Evolutionary conservation across 2,888 invertebrate genomes (phyloP).

Genomic region (Eurytoma californica): DNA sequence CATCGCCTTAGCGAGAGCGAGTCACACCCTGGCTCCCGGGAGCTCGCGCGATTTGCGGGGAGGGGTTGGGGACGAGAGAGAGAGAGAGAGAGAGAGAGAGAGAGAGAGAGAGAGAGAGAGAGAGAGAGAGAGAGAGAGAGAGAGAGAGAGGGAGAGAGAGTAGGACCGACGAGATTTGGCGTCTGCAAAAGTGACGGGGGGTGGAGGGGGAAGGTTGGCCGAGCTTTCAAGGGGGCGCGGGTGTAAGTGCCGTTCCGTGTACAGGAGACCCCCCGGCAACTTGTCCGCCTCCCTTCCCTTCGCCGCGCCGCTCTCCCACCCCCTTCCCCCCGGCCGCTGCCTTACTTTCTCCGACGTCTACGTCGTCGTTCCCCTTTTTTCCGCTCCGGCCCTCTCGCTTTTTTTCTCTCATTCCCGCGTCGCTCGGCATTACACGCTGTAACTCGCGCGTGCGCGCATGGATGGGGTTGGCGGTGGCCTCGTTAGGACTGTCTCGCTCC

Average conservation of each 20-base stretch:
- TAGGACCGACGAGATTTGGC: conserved; percentile 33
- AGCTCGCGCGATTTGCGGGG: conserved; percentile 21
- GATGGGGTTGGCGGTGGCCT: neutral
- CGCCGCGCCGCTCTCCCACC: conserved; percentile 2
- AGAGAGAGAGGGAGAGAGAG: neutral
- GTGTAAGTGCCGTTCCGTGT: conserved; percentile 74
- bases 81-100: neutral
- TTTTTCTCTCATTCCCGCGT: neutral
- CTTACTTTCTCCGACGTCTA: conserved; percentile 6
- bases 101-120: too few relatives aligned
- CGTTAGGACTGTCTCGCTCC: neutral
- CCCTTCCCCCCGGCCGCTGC: neutral
- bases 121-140: too few relatives aligned
- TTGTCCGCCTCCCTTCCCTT: conserved; percentile 5
- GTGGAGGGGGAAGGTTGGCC: neutral
- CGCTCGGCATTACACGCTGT: conserved; percentile 31
- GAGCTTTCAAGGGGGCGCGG: conserved; percentile 57
- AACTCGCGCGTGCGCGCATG: conserved; percentile 7
- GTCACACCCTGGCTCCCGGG: conserved; percentile 20
- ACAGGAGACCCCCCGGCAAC: conserved; percentile 62
- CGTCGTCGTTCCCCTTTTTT: conserved; percentile 5
- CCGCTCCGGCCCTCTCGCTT: neutral
- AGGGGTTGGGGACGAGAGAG: neutral
- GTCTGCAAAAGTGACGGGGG: conserved; percentile 25
- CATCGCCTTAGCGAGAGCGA: conserved; percentile 27